Evolutionary conservation across 2,888 invertebrate genomes (phyloP), one percentile per base, ranked within the genome.

Genomic region (Cylloceria caligata): DNA sequence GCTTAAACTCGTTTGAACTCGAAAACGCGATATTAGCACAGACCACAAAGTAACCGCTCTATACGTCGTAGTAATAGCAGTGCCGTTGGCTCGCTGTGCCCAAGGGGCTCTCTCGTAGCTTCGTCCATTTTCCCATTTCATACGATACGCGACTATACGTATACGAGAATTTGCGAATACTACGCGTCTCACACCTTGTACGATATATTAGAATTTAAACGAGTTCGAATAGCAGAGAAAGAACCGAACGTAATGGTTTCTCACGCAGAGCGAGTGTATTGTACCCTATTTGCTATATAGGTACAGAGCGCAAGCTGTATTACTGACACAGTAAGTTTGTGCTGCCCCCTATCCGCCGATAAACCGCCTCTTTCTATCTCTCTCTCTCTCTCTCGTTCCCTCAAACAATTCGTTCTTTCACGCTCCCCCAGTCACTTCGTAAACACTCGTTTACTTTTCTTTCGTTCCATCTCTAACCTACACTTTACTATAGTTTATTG

Each of bases 21-120:
- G 83, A 75, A 83, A 83, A 83, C 75, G 83, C 80, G 83, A 82
- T 82, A 82, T 82, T 82, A 79, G 75, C 65, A 11, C 36, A 45
- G 57, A 73, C 78, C 78, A 67, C 78, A 73, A 73, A 74, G 64
- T 80, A 71, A 75, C 82, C 74, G 49, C 30, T 19, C 34, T 57
- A 27, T 55, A 16, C 49, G 49, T 69, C 13, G 60, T 47, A 42
- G 47, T 62, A 49, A 60, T 62, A 39, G 16, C 47, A 45, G 16
- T 11, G 34, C 16, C 2, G 60, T 34, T n/a, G 19, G 52, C 4
- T 24, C 9, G n/a, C 13, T 24, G 47, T 60, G 34, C 36, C 39
- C 30, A 30, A 27, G 57, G 19, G 19, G 42, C 27, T 45, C 16
- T 39, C 39, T 39, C 13, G 1, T 39, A 39, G 39, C 13, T 39